Conservation (phyloP, 2,113 vertebrate genomes). For the Cynoglossus semilaevis region DNA sequence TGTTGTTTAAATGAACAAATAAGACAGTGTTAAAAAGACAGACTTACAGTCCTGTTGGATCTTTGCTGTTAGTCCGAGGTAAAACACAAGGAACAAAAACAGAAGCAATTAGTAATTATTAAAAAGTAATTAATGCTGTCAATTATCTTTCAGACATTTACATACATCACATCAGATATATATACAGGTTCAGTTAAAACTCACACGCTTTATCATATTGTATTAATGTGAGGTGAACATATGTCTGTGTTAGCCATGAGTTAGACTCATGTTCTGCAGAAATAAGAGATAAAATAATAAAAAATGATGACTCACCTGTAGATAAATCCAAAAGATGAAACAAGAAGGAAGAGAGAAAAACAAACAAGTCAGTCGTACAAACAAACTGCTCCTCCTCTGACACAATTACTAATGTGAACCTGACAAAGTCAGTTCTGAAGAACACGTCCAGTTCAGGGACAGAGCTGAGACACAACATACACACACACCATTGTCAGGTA, state of each 20-base stretch:
- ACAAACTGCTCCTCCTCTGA: neutral
- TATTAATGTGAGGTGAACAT: neutral
- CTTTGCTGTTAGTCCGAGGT: constrained; percentile 90
- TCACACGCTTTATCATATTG: no score
- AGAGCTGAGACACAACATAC: no score
- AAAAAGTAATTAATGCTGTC: constrained; percentile 11
- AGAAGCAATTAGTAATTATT: no score
- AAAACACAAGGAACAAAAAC: constrained; percentile 20
- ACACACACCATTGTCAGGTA: no score
- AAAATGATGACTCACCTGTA: constrained; percentile 44
- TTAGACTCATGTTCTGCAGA: neutral
- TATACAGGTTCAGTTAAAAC: no score
- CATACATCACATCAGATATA: neutral
- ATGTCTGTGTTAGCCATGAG: no score
- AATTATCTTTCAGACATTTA: constrained; percentile 32
- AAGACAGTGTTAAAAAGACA: constrained; percentile 41
- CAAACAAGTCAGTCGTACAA: neutral
- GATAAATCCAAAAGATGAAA: constrained; percentile 6
- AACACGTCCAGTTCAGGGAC: no score
- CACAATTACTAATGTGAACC: no score
- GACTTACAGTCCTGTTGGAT: constrained; percentile 95
- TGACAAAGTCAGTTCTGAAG: no score
- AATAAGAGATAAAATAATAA: neutral
- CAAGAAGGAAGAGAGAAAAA: constrained; percentile 14
- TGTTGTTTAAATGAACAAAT: no score